Conservation (phyloP, 1,140 invertebrate genomes). For the Brachionus rubens region DNA sequence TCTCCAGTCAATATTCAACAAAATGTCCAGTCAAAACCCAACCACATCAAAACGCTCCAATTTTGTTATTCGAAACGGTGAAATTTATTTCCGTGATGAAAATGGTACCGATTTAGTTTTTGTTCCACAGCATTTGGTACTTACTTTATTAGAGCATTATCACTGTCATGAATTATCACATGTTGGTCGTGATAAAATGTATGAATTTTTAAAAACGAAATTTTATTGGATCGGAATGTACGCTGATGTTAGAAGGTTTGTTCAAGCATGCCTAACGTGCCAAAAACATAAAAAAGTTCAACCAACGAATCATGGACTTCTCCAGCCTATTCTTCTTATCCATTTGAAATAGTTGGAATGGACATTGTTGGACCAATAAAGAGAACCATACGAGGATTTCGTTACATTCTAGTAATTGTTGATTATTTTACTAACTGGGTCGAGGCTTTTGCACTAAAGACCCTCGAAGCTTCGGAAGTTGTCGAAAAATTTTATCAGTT, state of each 20-base stretch:
- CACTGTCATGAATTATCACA: background rate
- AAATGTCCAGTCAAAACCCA: no score
- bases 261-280: conserved; percentile 18
- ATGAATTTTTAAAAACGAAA: background rate
- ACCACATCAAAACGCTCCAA: background rate
- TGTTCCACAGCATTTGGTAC: background rate
- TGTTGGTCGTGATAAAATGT: background rate
- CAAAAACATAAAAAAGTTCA: background rate
- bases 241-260: background rate
- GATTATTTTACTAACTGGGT: conserved; percentile 59
- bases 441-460: conserved; percentile 54
- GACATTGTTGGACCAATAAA: conserved; percentile 49
- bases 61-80: background rate
- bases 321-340: background rate
- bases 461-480: conserved; percentile 55
- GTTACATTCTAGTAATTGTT: conserved; percentile 54
- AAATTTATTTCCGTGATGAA: background rate
- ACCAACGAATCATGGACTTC: background rate
- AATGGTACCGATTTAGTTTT: background rate
- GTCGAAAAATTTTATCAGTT: conserved; percentile 54
- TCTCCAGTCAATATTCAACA: background rate
- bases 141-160: background rate
- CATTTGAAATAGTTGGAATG: conserved; percentile 32
- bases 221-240: background rate
- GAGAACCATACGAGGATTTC: conserved; percentile 48